A percentile compares a stretch with the other conserved stretches of the same genome.
These are phyloP conservation scores for Ectemnius continuus DNA, from an alignment of 2,888 invertebrate species.

Conservation along the genomic window DNA sequence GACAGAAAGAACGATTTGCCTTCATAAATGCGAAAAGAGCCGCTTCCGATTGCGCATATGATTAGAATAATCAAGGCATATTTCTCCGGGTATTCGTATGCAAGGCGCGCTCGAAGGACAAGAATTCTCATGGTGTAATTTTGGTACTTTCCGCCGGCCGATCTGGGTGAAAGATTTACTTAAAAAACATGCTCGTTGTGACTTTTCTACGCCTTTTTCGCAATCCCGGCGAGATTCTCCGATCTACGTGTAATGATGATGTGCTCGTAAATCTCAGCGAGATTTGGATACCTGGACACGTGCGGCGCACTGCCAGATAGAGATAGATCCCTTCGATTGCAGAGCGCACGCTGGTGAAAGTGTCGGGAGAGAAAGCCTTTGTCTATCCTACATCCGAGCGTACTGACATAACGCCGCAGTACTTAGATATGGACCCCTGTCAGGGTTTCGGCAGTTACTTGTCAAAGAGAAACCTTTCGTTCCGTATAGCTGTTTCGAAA, in stretches of 20 bases:
- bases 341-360: slow-evolving; percentile 61
- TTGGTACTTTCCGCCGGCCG: background rate
- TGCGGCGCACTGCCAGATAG: background rate
- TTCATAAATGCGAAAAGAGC: no score
- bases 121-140: background rate
- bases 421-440: slow-evolving; percentile 34
- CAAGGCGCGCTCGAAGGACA: background rate
- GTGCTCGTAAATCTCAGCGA: slow-evolving; percentile 10
- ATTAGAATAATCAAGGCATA: background rate
- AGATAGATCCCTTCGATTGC: slow-evolving; percentile 32
- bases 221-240: slow-evolving; percentile 9
- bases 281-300: slow-evolving; percentile 17
- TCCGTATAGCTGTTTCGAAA: no score
- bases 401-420: slow-evolving; percentile 46
- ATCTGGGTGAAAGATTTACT: background rate
- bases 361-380: slow-evolving; percentile 64
- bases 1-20: no score
- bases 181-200: no score
- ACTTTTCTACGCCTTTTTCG: slow-evolving; percentile 17
- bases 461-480: no score
- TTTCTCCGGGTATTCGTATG: background rate
- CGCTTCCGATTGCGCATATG: no score
- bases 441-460: no score
- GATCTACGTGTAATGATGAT: background rate
- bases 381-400: slow-evolving; percentile 53